These are phyloP conservation scores for Sebastes dallii DNA, from an alignment of 2,797 vertebrate species.

Conservation along the genomic window DNA sequence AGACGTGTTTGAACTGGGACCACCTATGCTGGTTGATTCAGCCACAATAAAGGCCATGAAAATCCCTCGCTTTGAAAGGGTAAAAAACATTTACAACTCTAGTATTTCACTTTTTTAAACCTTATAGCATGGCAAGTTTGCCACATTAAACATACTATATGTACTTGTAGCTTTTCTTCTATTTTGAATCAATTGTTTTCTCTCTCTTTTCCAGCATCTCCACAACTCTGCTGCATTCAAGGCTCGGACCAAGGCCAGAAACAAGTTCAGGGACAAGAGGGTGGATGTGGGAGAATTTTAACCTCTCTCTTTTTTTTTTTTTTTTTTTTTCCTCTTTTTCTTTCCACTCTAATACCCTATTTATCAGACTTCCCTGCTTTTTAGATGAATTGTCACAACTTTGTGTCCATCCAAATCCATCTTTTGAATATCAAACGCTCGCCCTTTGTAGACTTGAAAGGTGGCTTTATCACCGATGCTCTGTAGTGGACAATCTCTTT, in stretches of 20 bases:
- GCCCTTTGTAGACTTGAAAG: neutral
- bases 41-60: slow-evolving; percentile 95
- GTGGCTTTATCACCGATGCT: neutral
- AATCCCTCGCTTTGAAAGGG: slow-evolving; percentile 95
- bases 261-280: slow-evolving; percentile 97
- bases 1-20: slow-evolving; percentile 96
- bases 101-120: neutral
- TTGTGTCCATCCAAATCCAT: slow-evolving; percentile 1
- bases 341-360: slow-evolving; percentile 15
- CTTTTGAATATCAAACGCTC: slow-evolving; percentile 5
- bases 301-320: neutral
- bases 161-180: too few relatives aligned
- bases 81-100: slow-evolving; percentile 44
- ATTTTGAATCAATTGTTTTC: neutral
- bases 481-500: neutral
- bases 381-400: slow-evolving; percentile 21
- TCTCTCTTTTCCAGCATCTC: slow-evolving; percentile 84
- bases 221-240: slow-evolving; percentile 98
- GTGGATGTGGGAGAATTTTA: slow-evolving; percentile 96
- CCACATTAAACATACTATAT: neutral
- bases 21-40: slow-evolving; percentile 91
- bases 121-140: too few relatives aligned
- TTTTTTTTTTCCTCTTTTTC: neutral
- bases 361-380: slow-evolving; percentile 37
- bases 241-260: slow-evolving; percentile 97